Evolutionary conservation across 1,140 invertebrate species (phyloP), one percentile per base, ranked within the genome.

Genomic region (Eriocheir sinensis): DNA sequence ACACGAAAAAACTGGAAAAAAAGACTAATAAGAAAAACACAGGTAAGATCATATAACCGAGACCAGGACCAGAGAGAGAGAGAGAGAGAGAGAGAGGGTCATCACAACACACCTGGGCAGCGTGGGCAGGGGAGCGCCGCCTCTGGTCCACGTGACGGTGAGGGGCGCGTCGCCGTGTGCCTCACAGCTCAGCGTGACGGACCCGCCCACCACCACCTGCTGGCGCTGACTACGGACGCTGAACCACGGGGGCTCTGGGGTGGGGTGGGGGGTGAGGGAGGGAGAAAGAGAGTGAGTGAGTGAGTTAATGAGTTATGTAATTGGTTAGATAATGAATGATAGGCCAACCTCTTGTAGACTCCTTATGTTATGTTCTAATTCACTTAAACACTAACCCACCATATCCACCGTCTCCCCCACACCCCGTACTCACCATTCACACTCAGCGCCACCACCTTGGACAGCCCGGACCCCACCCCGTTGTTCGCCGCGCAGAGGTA

Each of bases 71-170:
- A 83, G 91, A 44, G 79, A 81, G 79, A 92, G 72, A 60, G 40
- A 60, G 72, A 81, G 91, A 83, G 91, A 83, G 38, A 83, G 38
- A 79, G 79, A 32, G 32, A 60, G 12, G 12, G 2, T 40, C n/a
- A 81, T 81, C 15, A 36, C 6, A 0, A 27, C 12, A 93, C 27
- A 91, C 94, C 94, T 92, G 0, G 92, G 92, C 4, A 90, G 72
- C 17, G 93, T 44, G 32, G 93, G 79, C 9, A 98, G 97, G 41
- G 97, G 97, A 2, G 97, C 97, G 89, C 97, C 97, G 96, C 98
- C 98, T 97, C 98, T 98, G 90, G 97, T 97, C 98, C 98, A 98
- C 8, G 97, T 97, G 94, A 98, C 98, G 38, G 97, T 97, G 95
- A 98, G 96, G 12, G 98, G 98, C 80, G 97, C 96, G 96, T 98